Evolutionary conservation across 2,888 invertebrate species (phyloP).

Genomic region (Ceramica pisi): DNA sequence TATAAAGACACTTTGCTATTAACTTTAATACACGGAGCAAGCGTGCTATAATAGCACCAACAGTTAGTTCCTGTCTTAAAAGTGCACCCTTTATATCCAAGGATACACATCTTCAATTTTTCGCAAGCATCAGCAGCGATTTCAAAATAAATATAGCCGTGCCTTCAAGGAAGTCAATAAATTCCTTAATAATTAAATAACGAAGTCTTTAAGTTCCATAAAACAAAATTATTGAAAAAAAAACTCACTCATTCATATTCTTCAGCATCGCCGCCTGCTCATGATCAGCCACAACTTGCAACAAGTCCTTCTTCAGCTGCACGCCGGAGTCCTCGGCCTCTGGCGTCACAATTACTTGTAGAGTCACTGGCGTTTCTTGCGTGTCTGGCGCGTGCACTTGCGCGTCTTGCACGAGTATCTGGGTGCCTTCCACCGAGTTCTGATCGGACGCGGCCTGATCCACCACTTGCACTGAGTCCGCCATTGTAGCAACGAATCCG

Average conservation of each 20-base stretch:
- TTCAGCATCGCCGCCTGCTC: conserved; percentile 21
- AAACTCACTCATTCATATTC: conserved; percentile 50
- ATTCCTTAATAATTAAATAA: too few relatives aligned
- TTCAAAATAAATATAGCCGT: too few relatives aligned
- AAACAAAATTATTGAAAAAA: too few relatives aligned
- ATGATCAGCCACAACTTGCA: conserved; percentile 51
- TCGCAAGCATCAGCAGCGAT: neutral
- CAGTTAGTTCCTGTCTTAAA: too few relatives aligned
- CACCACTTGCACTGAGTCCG: conserved; percentile 80
- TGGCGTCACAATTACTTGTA: conserved; percentile 19
- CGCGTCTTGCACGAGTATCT: conserved; percentile 61
- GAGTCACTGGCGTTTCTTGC: conserved; percentile 22
- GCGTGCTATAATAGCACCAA: too few relatives aligned
- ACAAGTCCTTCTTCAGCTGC: conserved; percentile 46
- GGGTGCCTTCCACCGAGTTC: conserved; percentile 21
- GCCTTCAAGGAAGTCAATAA: neutral
- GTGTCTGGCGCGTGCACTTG: conserved; percentile 50
- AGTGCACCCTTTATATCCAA: neutral
- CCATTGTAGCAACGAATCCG: conserved; percentile 74
- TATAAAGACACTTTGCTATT: neutral
- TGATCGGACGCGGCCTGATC: conserved; percentile 60
- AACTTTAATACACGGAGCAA: too few relatives aligned
- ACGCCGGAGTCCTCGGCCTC: conserved; percentile 57
- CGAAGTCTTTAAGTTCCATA: too few relatives aligned
- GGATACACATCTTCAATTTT: neutral